A percentile compares a stretch with the other conserved stretches of the same genome.
Conservation (phyloP, 2,797 vertebrate species). For the Paguma larvata region DNA sequence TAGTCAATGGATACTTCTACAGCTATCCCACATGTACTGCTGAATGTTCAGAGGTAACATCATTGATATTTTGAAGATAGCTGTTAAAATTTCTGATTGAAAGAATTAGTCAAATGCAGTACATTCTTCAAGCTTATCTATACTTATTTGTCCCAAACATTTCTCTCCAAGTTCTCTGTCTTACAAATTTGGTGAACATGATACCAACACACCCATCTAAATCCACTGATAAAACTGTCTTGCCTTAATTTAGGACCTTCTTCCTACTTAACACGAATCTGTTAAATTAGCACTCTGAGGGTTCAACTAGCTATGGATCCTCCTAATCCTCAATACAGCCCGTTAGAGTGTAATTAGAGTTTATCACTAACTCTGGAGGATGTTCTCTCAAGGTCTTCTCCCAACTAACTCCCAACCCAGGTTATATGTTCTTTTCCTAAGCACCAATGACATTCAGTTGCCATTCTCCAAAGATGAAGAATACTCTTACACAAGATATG, state of each 20-base stretch:
- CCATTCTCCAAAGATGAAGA: neutral
- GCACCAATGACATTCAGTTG: neutral
- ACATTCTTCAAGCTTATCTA: neutral
- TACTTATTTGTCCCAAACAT: neutral
- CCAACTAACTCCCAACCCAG: neutral
- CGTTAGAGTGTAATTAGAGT: neutral
- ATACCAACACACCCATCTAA: constrained; percentile 15
- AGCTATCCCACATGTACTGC: neutral
- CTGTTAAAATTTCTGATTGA: neutral
- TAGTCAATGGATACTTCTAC: neutral
- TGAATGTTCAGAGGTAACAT: neutral
- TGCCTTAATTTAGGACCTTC: neutral
- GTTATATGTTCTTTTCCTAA: neutral
- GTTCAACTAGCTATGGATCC: neutral
- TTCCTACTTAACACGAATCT: neutral
- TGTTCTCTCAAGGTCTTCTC: neutral
- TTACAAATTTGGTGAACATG: neutral
- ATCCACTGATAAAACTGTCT: neutral
- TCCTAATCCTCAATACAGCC: neutral
- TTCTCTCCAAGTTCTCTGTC: neutral
- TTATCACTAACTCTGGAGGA: neutral
- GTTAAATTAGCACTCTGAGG: neutral
- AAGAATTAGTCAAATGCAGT: neutral
- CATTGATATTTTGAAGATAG: neutral
- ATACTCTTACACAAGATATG: neutral